Evolutionary conservation across 2,797 vertebrate genomes (phyloP).

Genomic region (Sus cebifrons): DNA sequence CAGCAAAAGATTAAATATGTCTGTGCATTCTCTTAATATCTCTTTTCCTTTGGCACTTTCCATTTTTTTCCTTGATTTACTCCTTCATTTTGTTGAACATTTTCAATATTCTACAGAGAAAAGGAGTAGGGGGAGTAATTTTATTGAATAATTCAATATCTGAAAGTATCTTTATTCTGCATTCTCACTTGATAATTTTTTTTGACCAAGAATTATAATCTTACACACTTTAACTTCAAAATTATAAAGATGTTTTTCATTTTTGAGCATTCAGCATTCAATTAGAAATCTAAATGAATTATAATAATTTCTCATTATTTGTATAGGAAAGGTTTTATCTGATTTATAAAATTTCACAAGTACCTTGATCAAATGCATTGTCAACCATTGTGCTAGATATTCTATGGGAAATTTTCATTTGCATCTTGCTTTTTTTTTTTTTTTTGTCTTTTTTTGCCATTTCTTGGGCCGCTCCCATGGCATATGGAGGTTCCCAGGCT

Average conservation of each 20-base stretch:
- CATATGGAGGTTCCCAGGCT: too few species aligned
- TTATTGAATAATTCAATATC: neutral
- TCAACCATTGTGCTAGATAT: neutral
- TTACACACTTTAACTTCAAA: neutral
- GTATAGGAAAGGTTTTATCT: neutral
- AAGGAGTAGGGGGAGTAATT: neutral
- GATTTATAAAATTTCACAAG: neutral
- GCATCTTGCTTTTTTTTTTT: too few species aligned
- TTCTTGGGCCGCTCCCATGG: too few species aligned
- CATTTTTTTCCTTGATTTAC: neutral
- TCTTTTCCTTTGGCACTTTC: neutral
- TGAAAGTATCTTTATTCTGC: constrained; percentile 10
- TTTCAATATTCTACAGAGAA: neutral
- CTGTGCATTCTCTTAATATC: neutral
- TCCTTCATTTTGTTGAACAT: neutral
- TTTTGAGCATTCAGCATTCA: neutral
- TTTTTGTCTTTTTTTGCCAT: too few species aligned
- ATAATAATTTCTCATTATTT: neutral
- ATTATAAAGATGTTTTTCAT: neutral
- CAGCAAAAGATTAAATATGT: too few species aligned
- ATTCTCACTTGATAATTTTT: neutral
- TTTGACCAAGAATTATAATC: neutral
- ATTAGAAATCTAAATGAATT: neutral
- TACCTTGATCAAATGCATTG: neutral
- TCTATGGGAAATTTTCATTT: neutral